These are phyloP conservation scores for Pentalonia nigronervosa DNA, from an alignment of 1,140 invertebrate genomes.

Conservation along the genomic window DNA sequence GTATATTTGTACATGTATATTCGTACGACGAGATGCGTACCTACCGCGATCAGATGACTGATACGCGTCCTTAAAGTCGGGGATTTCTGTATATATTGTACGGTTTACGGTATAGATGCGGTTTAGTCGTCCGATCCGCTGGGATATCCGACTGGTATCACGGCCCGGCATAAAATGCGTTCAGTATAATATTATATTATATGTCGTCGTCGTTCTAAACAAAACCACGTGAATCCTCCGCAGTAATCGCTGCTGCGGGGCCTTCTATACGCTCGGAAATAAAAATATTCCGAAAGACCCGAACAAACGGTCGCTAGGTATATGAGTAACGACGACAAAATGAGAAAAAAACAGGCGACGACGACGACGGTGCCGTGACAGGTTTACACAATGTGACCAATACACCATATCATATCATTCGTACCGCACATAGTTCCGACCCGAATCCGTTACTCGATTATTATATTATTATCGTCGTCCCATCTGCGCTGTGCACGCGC, in stretches of 20 bases:
- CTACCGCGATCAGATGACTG: no score
- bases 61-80: no score
- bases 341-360: background rate
- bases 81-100: background rate
- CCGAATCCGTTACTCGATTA: background rate
- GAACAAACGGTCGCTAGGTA: background rate
- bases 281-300: background rate
- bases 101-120: background rate
- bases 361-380: background rate
- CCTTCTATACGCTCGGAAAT: background rate
- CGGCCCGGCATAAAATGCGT: background rate
- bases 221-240: background rate
- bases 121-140: background rate
- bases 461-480: background rate
- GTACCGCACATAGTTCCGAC: background rate
- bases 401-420: background rate
- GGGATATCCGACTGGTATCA: background rate
- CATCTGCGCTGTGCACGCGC: background rate
- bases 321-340: background rate
- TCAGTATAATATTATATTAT: background rate
- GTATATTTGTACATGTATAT: no score
- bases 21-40: no score
- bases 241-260: background rate
- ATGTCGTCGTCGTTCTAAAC: background rate
- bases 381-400: background rate